Conservation (phyloP, 2,113 vertebrate species). For the Bambusicola thoracicus region DNA sequence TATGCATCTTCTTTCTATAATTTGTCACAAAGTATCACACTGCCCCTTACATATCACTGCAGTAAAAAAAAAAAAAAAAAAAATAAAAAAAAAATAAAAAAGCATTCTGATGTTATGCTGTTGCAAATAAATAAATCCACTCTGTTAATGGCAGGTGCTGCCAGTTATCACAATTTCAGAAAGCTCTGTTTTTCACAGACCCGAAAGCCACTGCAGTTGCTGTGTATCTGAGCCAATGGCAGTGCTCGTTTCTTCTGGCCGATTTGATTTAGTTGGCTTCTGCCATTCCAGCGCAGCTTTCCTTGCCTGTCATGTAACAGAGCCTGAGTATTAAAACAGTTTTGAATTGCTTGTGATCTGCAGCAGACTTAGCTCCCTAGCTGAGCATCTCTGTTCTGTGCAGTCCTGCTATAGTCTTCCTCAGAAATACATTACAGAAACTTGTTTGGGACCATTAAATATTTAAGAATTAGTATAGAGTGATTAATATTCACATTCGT, state of each 20-base stretch:
- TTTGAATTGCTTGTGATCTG: background rate
- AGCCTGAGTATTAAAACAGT: background rate
- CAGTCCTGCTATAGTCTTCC: background rate
- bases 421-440: background rate
- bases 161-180: background rate
- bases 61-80: background rate
- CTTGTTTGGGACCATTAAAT: background rate
- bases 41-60: background rate
- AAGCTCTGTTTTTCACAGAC: background rate
- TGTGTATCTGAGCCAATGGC: background rate
- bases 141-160: background rate
- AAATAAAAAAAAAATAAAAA: too few species aligned
- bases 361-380: background rate
- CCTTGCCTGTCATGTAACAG: background rate
- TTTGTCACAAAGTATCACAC: background rate
- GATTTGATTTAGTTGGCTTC: background rate
- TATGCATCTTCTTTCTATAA: background rate
- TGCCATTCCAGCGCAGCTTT: background rate
- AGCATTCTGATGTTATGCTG: background rate
- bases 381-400: background rate
- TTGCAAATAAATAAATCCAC: background rate
- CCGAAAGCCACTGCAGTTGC: rapidly evolving
- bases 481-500: background rate
- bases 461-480: background rate
- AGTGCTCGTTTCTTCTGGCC: background rate